phyloP scores from a whole-genome alignment of 1,140 invertebrate species.

The Diuraphis noxia region DNA sequence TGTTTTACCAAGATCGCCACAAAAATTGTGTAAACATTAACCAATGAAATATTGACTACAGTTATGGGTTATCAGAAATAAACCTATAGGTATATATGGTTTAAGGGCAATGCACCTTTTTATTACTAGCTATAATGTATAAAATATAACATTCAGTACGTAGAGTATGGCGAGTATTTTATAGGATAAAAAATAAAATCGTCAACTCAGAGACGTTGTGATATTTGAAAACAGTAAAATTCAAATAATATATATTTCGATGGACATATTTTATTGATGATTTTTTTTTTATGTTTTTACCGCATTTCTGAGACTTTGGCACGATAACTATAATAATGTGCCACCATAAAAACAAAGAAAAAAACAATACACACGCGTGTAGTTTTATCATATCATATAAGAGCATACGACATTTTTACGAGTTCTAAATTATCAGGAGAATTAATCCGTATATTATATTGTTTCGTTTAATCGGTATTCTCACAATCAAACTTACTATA shows the following conservation, averaged over 20 bases:
- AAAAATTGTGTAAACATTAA: neutral
- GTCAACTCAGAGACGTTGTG: neutral
- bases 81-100: neutral
- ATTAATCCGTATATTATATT: neutral
- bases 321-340: neutral
- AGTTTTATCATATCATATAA: neutral
- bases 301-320: neutral
- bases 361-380: neutral
- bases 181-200: neutral
- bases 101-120: neutral
- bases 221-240: constrained; percentile 4
- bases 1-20: neutral
- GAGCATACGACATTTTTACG: neutral
- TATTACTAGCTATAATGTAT: neutral
- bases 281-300: neutral
- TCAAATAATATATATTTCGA: neutral
- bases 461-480: neutral
- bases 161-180: neutral
- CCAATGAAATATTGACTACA: neutral
- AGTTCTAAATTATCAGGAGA: neutral
- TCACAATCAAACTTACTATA: neutral
- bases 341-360: too few relatives aligned
- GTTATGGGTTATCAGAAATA: neutral
- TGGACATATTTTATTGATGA: constrained; percentile 1
- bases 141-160: neutral